Percentiles rank a stretch among this genome's conserved stretches.
Conservation (phyloP, 2,113 vertebrate genomes). For the Xiphorhynchus elegans region DNA sequence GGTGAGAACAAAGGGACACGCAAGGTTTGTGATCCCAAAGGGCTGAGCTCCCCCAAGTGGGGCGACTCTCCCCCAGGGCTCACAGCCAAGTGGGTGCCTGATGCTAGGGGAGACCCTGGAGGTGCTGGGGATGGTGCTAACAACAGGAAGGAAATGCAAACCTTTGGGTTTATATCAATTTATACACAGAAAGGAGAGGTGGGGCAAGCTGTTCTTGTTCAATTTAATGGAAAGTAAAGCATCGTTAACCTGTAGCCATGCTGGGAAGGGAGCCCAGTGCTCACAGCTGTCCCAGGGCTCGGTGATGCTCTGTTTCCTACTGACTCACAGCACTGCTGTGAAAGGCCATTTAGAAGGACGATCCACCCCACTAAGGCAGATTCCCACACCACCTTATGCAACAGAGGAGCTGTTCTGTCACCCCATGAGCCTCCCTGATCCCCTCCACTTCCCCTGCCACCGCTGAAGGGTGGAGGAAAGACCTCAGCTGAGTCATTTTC, state of each 20-base stretch:
- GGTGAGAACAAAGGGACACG: rapidly evolving
- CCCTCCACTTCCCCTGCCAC: not conserved
- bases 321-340: not conserved
- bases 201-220: not conserved
- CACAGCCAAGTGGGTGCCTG: not conserved
- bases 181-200: not conserved
- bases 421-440: not conserved
- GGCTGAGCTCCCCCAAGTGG: not conserved
- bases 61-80: not conserved
- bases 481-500: not conserved
- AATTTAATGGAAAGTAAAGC: not conserved
- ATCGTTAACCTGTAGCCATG: rapidly evolving
- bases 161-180: not conserved
- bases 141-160: rapidly evolving
- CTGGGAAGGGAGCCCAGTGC: not conserved
- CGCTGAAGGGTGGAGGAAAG: not conserved
- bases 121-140: not conserved
- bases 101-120: not conserved
- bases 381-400: not conserved
- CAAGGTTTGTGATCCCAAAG: not conserved
- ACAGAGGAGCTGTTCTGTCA: not conserved
- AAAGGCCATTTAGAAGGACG: not conserved
- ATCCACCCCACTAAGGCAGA: not conserved
- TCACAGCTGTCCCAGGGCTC: not conserved
- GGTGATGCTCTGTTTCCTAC: not conserved